Evolutionary conservation across 92 coral and sea anemone species (phyloP).

Genomic region (Nematostella vectensis): DNA sequence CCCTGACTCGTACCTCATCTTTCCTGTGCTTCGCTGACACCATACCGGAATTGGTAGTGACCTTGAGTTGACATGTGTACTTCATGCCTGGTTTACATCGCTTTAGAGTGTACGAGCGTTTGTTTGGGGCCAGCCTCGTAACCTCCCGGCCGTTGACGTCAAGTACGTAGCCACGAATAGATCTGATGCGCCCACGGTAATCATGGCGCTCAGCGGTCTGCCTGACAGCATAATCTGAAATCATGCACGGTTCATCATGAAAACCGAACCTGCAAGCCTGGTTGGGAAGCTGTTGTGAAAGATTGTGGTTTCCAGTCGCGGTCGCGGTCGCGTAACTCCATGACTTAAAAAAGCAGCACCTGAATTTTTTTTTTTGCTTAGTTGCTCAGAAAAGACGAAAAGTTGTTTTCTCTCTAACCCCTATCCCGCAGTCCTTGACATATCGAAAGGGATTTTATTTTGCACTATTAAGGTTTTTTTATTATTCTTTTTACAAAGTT

Average conservation of each 20-base stretch:
- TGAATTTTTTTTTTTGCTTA: neutral
- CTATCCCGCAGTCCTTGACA: too few species aligned
- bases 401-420: too few species aligned
- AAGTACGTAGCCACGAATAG: conserved; percentile 45
- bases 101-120: conserved; percentile 37
- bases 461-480: too few species aligned
- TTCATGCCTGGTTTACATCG: conserved; percentile 71
- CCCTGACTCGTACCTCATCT: neutral
- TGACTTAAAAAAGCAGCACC: neutral
- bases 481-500: too few species aligned
- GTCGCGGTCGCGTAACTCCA: too few species aligned
- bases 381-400: too few species aligned
- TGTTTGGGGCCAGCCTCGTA: conserved; percentile 40
- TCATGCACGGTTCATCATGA: too few species aligned
- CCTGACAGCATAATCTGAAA: conserved; percentile 8
- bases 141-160: conserved; percentile 65
- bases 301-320: too few species aligned
- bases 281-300: neutral
- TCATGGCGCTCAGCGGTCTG: conserved; percentile 9
- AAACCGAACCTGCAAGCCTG: neutral
- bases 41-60: conserved; percentile 32
- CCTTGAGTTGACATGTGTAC: conserved; percentile 56
- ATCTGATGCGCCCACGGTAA: conserved; percentile 46
- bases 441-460: too few species aligned
- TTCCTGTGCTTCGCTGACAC: too few species aligned